A percentile compares a stretch with the other conserved stretches of the same genome.
Evolutionary conservation across 2,888 invertebrate species (phyloP).

Genomic region (Ashinkailepas kermadecensis): DNA sequence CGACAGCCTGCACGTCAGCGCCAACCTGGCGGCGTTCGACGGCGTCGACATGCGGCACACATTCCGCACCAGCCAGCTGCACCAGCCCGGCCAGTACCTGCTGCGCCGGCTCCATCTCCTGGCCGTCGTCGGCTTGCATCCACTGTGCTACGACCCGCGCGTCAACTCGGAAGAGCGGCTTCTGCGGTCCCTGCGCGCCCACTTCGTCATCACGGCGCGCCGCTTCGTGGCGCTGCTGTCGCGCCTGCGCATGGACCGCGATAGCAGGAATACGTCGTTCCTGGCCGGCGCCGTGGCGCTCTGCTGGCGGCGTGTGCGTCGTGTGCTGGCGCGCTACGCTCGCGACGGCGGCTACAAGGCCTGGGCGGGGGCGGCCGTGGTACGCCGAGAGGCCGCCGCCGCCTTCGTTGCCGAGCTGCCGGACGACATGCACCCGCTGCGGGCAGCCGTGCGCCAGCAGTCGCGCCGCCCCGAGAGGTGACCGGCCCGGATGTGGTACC

Average conservation of each 20-base stretch:
- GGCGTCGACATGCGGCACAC: conserved; percentile 20
- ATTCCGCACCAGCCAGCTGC: neutral
- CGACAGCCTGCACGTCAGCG: neutral
- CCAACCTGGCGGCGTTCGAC: neutral
- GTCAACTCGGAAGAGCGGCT: neutral
- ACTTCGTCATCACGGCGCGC: neutral
- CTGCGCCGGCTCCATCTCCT: neutral
- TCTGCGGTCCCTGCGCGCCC: neutral
- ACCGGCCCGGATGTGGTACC: no score
- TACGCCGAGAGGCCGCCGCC: neutral
- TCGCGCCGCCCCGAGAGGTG: no score
- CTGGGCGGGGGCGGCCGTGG: neutral
- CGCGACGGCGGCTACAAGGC: neutral
- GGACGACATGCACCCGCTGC: neutral
- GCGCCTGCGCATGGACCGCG: neutral
- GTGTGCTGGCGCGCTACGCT: neutral
- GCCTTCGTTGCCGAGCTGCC: neutral
- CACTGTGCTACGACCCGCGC: neutral
- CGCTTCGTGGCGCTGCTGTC: neutral
- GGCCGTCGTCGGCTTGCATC: neutral
- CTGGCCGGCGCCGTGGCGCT: neutral
- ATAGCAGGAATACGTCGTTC: neutral
- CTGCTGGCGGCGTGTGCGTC: neutral
- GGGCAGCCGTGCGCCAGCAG: neutral
- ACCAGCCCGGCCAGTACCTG: conserved; percentile 5